A percentile compares a stretch with the other conserved stretches of the same genome.
Conservation (phyloP, 2,797 vertebrate genomes). For the Dendrocincla fuliginosa region DNA sequence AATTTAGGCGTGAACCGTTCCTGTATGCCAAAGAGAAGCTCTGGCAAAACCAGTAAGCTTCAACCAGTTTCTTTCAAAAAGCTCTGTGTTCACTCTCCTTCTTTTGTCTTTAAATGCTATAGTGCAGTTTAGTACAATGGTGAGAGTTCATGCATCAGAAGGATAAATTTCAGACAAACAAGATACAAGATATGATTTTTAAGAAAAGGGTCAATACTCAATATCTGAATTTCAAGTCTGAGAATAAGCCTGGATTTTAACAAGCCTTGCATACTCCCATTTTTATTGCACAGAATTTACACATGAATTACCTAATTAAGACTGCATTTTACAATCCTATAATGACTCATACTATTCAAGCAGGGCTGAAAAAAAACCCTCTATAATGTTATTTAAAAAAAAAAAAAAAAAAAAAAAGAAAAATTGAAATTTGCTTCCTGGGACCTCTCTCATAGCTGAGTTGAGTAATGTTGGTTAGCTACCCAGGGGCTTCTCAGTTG, state of each 20-base stretch:
- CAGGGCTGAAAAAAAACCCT: not conserved
- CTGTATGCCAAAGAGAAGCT: not conserved
- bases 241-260: not conserved
- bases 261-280: fast-evolving
- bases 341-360: not conserved
- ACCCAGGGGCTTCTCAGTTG: not conserved
- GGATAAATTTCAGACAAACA: not conserved
- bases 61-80: not conserved
- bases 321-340: not conserved
- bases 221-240: not conserved
- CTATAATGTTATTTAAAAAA: not conserved
- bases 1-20: not conserved
- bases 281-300: not conserved
- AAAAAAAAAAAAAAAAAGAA: no score
- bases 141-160: not conserved
- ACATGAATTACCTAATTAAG: not conserved
- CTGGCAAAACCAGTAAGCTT: not conserved
- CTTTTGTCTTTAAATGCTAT: not conserved
- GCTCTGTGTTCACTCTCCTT: not conserved
- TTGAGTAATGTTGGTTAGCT: not conserved
- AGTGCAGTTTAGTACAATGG: not conserved
- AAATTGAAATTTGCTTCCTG: not conserved
- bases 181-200: not conserved
- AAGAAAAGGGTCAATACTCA: not conserved
- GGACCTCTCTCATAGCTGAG: not conserved